Conservation (phyloP, 2,113 vertebrate genomes). For the Lampris incognitus region DNA sequence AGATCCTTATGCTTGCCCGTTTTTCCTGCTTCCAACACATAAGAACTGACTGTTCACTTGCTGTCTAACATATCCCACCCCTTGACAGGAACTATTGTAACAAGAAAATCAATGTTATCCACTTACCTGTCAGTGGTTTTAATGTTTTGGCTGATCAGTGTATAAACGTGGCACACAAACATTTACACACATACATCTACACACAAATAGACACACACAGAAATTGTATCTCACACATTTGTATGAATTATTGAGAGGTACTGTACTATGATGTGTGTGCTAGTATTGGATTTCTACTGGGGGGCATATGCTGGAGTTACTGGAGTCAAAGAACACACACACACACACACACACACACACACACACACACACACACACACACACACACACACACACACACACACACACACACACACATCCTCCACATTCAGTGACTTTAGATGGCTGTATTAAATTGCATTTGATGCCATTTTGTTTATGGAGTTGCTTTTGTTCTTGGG, state of each 20-base stretch:
- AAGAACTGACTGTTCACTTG: no score
- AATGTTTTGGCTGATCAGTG: no score
- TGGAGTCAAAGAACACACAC: background rate
- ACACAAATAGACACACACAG: background rate
- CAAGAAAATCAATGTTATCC: no score
- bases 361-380: background rate
- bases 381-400: conserved; percentile 8
- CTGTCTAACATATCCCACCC: no score
- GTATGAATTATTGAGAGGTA: conserved; percentile 18
- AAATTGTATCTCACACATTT: background rate
- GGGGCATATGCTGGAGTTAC: background rate
- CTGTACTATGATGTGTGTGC: conserved; percentile 2
- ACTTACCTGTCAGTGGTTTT: no score
- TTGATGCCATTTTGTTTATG: background rate
- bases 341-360: conserved; percentile 19
- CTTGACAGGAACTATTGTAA: no score
- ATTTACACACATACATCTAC: background rate
- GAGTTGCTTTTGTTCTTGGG: conserved; percentile 3
- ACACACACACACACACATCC: background rate
- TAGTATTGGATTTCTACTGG: background rate
- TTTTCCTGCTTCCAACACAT: no score
- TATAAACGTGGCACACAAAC: no score
- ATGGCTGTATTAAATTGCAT: background rate
- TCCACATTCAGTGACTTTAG: background rate
- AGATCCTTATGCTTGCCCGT: no score